Base-by-base conservation (phyloP, 2,113 vertebrate species). In the Alectura lathami region DNA sequence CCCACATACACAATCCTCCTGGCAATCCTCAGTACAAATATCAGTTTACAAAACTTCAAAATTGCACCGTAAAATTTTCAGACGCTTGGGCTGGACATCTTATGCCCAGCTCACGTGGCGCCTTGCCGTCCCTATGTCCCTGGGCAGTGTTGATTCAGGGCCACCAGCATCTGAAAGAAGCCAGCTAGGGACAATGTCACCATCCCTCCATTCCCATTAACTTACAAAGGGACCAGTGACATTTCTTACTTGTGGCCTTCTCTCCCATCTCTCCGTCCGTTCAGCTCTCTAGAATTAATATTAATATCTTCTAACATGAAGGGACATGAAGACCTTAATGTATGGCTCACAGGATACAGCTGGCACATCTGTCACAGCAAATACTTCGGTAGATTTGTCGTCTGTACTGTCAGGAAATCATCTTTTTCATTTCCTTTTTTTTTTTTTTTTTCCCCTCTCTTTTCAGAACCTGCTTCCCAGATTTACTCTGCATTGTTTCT, bases 261-360 rank as follows among this genome's bases (percentile, higher is more conserved):
- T 40, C 60, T 40, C 29, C 56, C 75, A 63, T 26, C 29, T 72
- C 13, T 59, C 12, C 50, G 8, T 54, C 72, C 29, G 8, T 82
- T 67, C 75, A 34, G 8, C 24, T 82, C 42, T 50, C 64, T 17
- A 18, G 36, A 88, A 67, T 16, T 30, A 6, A 34, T 8, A 27
- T 7, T 2, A 56, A 66, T 1, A 2, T 24, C 47, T 22, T n/a
- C 32, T 69, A 54, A 45, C 29, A 14, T 0, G 4, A 34, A 57
- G 34, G 40, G 20, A 42, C 21, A 24, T 51, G 4, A 34, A 57
- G 30, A 78, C 30, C 27, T 62, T 23, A 43, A 56, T 6, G 24
- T 38, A 23, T 23, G 26, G 11, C 9, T 32, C 21, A 20, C 11
- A n/a, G 29, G 20, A 50, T 8, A 30, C 9, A 3, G 5, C 13